Conservation (phyloP, 2,888 invertebrate species). For the Lochmaea capreae region DNA sequence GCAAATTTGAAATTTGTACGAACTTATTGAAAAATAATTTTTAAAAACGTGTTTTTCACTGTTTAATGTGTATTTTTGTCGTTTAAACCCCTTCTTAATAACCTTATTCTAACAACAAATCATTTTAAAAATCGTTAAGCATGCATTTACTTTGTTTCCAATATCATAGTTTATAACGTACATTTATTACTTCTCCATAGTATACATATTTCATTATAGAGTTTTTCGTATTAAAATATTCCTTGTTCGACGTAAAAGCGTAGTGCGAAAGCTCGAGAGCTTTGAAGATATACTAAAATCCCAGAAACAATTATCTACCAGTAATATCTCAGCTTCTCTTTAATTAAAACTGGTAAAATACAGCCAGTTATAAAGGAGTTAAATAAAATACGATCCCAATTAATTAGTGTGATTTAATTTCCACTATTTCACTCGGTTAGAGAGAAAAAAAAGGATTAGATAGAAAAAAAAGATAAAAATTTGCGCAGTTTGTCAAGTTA, state of each 20-base stretch:
- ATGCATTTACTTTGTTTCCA: no score
- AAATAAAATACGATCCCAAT: conserved; percentile 21
- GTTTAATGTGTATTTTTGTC: no score
- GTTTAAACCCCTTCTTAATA: no score
- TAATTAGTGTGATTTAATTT: conserved; percentile 29
- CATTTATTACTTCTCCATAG: no score
- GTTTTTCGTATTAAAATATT: background rate
- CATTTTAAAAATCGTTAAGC: no score
- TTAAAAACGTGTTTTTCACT: no score
- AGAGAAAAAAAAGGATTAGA: conserved; percentile 13
- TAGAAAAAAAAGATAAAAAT: conserved; percentile 17
- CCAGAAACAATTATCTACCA: conserved; percentile 17
- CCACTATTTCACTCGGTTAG: background rate
- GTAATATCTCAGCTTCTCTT: conserved; percentile 11
- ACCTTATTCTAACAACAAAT: no score
- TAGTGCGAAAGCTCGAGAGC: background rate
- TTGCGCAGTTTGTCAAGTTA: conserved; percentile 22
- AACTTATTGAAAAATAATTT: no score
- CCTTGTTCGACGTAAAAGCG: background rate
- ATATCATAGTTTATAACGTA: no score
- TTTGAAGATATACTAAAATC: background rate
- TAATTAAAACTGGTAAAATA: conserved; percentile 16
- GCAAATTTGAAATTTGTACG: no score
- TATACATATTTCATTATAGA: background rate
- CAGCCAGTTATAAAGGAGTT: conserved; percentile 14